Percentiles rank a stretch among this genome's conserved stretches.
Evolutionary conservation across 2,797 vertebrate species (phyloP).

Genomic region (Naso thynnoides): DNA sequence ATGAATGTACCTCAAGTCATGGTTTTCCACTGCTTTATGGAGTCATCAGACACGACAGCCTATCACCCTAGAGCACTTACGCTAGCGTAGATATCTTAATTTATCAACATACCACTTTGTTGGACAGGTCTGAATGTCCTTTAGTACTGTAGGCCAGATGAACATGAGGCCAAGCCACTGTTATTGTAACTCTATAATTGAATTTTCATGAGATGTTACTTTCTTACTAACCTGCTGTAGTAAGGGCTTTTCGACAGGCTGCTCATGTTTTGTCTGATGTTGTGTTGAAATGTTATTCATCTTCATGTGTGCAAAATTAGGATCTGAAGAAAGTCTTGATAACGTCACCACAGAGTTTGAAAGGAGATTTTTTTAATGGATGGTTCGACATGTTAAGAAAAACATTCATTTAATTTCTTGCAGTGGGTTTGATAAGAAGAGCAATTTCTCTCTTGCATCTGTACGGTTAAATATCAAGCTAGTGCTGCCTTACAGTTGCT

Average conservation of each 20-base stretch:
- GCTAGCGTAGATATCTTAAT: constrained; percentile 43
- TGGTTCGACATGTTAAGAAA: constrained; percentile 18
- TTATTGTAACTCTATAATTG: constrained; percentile 50
- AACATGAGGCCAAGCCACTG: constrained; percentile 64
- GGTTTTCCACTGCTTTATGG: constrained; percentile 63
- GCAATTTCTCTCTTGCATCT: not conserved
- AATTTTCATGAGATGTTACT: constrained; percentile 47
- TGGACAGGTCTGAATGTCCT: constrained; percentile 58
- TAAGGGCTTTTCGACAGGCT: constrained; percentile 49
- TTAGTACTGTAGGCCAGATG: constrained; percentile 73
- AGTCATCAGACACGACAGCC: constrained; percentile 47
- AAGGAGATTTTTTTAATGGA: constrained; percentile 24
- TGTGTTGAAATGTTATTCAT: constrained; percentile 45
- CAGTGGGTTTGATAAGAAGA: constrained; percentile 3
- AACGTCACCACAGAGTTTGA: constrained; percentile 34
- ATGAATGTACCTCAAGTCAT: constrained; percentile 82
- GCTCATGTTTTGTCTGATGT: constrained; percentile 34
- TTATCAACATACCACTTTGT: constrained; percentile 52
- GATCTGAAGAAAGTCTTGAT: constrained; percentile 27
- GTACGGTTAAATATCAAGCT: not conserved
- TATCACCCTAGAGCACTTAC: constrained; percentile 66
- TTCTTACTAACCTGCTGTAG: constrained; percentile 62
- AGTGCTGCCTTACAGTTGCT: no score
- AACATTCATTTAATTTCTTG: not conserved
- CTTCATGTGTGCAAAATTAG: constrained; percentile 32